Evolutionary conservation across 2,113 vertebrate species (phyloP), one percentile per base, ranked within the genome.

Genomic region (Sporophila hypoxantha): DNA sequence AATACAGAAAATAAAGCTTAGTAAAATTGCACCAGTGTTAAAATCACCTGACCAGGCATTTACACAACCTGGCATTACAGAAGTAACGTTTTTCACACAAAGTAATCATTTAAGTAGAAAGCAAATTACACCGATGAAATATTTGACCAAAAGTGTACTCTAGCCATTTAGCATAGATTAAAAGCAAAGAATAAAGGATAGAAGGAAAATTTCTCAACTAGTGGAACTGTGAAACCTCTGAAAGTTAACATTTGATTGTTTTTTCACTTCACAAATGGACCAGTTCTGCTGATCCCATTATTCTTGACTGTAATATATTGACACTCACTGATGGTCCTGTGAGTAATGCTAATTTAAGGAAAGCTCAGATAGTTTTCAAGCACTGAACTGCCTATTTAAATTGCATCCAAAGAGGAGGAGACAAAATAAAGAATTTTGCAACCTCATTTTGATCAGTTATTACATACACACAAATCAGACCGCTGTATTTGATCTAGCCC

Each of bases 61-160:
- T 9, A 2, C 21, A 29, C 0, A 1, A 71, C 8, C 12, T 32
- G 17, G 13, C 50, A 32, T 14, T 32, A 53, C 52, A 47, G 49
- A 68, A 52, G 11, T 36, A 56, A n/a, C 17, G 3, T 47, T 76
- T 88, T 82, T 61, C 30, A 68, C 7, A 42, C 3, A 68, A 39
- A 67, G 12, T 18, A 57, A 39, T 56, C 8, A 65, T 65, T 59
- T 56, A 42, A 34, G 14, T 26, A 60, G 36, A 88, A 71, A 68
- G 68, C 46, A 61, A 47, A 46, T 60, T 50, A 60, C 42, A 47
- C 12, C 65, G 46, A 39, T 39, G 10, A 91, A 75, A 50, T 49
- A 6, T 79, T 59, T 79, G 49, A 73, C 10, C 16, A 65, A 42
- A 79, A 82, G 27, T 1, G 0, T 52, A 21, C 18, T 52, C 6